Base-by-base conservation (phyloP, 2,888 invertebrate species). In the Heliconius cydno region DNA sequence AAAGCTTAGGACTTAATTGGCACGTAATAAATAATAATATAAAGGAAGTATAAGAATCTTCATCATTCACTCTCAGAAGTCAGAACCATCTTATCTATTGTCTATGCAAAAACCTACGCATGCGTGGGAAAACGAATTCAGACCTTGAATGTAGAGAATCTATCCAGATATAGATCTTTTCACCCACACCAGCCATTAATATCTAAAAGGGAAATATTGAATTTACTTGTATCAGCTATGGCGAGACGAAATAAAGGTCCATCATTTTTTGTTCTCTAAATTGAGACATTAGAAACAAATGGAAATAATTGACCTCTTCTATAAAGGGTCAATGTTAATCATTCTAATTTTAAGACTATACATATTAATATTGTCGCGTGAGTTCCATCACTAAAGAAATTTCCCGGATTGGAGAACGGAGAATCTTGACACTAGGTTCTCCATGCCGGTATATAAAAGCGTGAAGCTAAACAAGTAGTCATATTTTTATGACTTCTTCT, bases 181-280 rank as follows among this genome's bases (percentile, higher is more conserved):
- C 88, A 88, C 93, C 93, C 89, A 93, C 93, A 87, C 87, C 81
- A 57, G 81, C 86, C 89, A 92, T 92, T 90, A 91, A 89, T 85
- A 83, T 90, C 89, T 66, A 75, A 88, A 87, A 90, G 68, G 41
- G 72, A 78, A 79, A 75, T 67, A 65, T 79, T 66, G 73, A 65
- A 76, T 57, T 41, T 60, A 7, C 38, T n/a, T n/a, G 41, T 41
- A 66, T 46, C 28, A 75, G 65, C 60, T 41, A 38, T 41, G 28
- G 63, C 25, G 38, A 22, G 30, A 68, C 15, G 15, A 28, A 60
- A 41, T 46, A 60, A 15, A 28, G 25, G 46, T 41, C 9, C 19
- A 46, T 70, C 15, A 46, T 15, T 70, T 70, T 68, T 46, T 25
- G n/a, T 63, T 70, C 5, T 41, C 38, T 28, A 74, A 67, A 80